Conservation (phyloP, 2,888 invertebrate species). For the Lomographa bimaculata region DNA sequence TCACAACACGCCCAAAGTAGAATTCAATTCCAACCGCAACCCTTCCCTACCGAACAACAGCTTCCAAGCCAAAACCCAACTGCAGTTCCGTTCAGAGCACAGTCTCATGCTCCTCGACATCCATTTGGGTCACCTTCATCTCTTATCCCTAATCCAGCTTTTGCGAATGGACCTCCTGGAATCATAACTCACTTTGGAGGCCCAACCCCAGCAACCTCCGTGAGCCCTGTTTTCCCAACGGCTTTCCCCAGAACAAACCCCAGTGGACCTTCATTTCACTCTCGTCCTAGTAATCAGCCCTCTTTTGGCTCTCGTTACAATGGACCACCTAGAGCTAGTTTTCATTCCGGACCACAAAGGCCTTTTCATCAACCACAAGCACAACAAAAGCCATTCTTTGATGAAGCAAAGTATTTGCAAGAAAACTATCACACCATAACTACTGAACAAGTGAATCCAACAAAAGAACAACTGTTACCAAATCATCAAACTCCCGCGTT, state of each 20-base stretch:
- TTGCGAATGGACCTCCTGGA: slow-evolving; percentile 58
- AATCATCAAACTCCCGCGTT: slow-evolving; percentile 63
- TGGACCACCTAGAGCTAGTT: slow-evolving; percentile 66
- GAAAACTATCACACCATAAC: slow-evolving; percentile 81
- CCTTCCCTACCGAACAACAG: slow-evolving; percentile 68
- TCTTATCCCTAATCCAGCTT: slow-evolving; percentile 52
- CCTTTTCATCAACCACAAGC: slow-evolving; percentile 73
- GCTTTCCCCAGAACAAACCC: slow-evolving; percentile 61
- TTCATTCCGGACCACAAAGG: slow-evolving; percentile 80
- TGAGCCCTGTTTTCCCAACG: slow-evolving; percentile 56
- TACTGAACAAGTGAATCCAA: slow-evolving; percentile 71
- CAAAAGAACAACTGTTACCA: slow-evolving; percentile 68
- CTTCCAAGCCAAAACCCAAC: slow-evolving; percentile 72
- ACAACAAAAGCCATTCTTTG: slow-evolving; percentile 68
- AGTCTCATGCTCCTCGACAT: slow-evolving; percentile 53
- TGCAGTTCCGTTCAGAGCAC: slow-evolving; percentile 64
- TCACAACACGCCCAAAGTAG: slow-evolving; percentile 68
- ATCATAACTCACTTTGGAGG: slow-evolving; percentile 51
- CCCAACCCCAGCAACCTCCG: slow-evolving; percentile 63
- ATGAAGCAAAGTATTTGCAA: slow-evolving; percentile 78
- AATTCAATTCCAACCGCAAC: slow-evolving; percentile 75
- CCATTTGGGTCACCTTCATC: slow-evolving; percentile 61
- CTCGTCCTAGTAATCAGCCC: slow-evolving; percentile 57
- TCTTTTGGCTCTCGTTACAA: slow-evolving; percentile 62
- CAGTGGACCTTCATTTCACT: slow-evolving; percentile 56